phyloP scores from a whole-genome alignment of 2,797 vertebrate species.

The Cyclopterus lumpus region DNA sequence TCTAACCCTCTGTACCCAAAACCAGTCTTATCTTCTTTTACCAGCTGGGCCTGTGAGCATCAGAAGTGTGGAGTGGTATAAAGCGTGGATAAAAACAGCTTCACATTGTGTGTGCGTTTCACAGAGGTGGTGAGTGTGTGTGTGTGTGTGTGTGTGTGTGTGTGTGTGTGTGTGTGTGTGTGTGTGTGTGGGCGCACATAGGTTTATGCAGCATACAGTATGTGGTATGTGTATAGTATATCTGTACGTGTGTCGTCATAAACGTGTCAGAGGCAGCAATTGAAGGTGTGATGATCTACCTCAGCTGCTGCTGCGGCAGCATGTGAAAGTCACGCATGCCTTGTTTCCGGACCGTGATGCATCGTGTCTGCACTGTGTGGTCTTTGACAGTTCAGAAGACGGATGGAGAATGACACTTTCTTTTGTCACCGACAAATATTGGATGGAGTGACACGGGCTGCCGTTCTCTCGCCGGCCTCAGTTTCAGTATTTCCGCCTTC shows the following conservation, averaged over 20 bases:
- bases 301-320: conserved; percentile 49
- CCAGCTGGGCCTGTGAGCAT: conserved; percentile 66
- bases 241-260: conserved; percentile 39
- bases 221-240: conserved; percentile 13
- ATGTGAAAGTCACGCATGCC: conserved; percentile 53
- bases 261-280: conserved; percentile 60
- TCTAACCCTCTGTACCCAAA: conserved; percentile 57
- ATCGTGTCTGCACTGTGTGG: conserved; percentile 49
- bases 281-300: conserved; percentile 67
- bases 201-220: conserved; percentile 23
- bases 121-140: conserved; percentile 12
- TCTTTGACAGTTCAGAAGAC: conserved; percentile 48
- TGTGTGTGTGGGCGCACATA: conserved; percentile 21
- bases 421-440: conserved; percentile 60
- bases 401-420: conserved; percentile 45
- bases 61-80: conserved; percentile 53
- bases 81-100: conserved; percentile 42
- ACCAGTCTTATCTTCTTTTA: conserved; percentile 68
- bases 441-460: conserved; percentile 21
- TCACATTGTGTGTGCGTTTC: conserved; percentile 30
- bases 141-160: conserved; percentile 14
- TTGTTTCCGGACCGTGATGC: conserved; percentile 58
- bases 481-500: not conserved
- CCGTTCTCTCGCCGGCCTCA: conserved; percentile 26
- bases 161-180: conserved; percentile 7